Evolutionary conservation across 2,888 invertebrate genomes (phyloP).

Genomic region (Sipunculus nudus): DNA sequence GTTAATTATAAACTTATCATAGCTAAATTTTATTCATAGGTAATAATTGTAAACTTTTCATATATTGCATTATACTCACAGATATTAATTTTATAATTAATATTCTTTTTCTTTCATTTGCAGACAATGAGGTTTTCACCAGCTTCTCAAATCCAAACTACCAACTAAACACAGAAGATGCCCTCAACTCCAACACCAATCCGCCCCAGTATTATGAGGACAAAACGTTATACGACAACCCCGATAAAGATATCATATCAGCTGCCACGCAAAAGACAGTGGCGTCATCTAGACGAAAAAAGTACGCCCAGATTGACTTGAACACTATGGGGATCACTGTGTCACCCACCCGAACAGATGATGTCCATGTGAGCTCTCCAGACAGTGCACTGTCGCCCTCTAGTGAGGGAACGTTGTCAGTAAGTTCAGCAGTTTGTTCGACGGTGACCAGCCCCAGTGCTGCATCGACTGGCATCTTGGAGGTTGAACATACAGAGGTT

Average conservation of each 20-base stretch:
- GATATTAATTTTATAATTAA: neutral
- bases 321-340: slow-evolving; percentile 77
- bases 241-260: neutral
- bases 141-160: slow-evolving; percentile 94
- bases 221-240: neutral
- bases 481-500: slow-evolving; percentile 16
- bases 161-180: slow-evolving; percentile 76
- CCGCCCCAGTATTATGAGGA: slow-evolving; percentile 32
- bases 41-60: neutral
- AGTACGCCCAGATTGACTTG: slow-evolving; percentile 76
- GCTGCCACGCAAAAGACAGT: neutral
- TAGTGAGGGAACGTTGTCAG: too few relatives aligned
- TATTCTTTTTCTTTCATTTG: too few relatives aligned
- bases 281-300: slow-evolving; percentile 38
- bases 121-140: slow-evolving; percentile 85
- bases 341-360: neutral
- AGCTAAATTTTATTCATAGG: neutral
- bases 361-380: slow-evolving; percentile 29
- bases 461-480: slow-evolving; percentile 12
- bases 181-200: slow-evolving; percentile 44
- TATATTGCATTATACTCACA: neutral
- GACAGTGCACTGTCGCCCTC: slow-evolving; percentile 36
- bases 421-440: slow-evolving; percentile 16
- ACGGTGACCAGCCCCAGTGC: slow-evolving; percentile 1
- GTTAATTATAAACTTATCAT: too few relatives aligned